These are phyloP conservation scores for Pampus argenteus DNA, from an alignment of 2,797 vertebrate genomes.

Conservation along the genomic window DNA sequence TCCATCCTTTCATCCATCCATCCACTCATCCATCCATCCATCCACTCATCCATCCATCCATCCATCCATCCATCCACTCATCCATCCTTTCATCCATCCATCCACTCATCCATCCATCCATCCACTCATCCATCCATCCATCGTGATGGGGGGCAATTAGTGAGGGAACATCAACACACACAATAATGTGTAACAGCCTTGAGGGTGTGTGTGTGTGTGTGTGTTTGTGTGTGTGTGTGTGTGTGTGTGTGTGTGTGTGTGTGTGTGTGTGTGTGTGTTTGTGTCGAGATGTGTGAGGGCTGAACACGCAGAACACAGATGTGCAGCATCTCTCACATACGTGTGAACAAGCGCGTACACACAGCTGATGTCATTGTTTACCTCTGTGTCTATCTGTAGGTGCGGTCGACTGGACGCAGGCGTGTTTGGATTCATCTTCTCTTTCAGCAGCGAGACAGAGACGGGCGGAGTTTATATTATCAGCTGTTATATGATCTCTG, in stretches of 20 bases:
- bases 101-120: too few relatives aligned
- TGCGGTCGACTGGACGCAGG: conserved; percentile 3
- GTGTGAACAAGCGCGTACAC: conserved; percentile 43
- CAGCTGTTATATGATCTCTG: conserved; percentile 32
- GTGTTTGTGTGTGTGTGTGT: conserved; percentile 38
- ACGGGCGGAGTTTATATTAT: conserved; percentile 43
- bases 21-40: conserved; percentile 27
- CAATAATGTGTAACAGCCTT: conserved; percentile 52
- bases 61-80: background rate
- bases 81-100: too few relatives aligned
- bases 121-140: background rate
- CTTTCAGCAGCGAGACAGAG: conserved; percentile 5
- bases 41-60: conserved; percentile 16
- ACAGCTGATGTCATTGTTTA: conserved; percentile 31
- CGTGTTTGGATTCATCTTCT: conserved; percentile 13
- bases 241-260: conserved; percentile 22
- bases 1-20: conserved; percentile 10
- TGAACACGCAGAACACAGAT: conserved; percentile 53
- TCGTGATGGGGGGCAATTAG: conserved; percentile 75
- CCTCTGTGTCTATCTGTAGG: conserved; percentile 5
- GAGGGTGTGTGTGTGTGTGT: conserved; percentile 37
- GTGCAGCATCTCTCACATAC: conserved; percentile 53
- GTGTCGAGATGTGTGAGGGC: background rate
- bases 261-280: background rate
- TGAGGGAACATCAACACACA: conserved; percentile 62